Evolutionary conservation across 2,888 invertebrate species (phyloP).

Genomic region (Eucera pruinosa): DNA sequence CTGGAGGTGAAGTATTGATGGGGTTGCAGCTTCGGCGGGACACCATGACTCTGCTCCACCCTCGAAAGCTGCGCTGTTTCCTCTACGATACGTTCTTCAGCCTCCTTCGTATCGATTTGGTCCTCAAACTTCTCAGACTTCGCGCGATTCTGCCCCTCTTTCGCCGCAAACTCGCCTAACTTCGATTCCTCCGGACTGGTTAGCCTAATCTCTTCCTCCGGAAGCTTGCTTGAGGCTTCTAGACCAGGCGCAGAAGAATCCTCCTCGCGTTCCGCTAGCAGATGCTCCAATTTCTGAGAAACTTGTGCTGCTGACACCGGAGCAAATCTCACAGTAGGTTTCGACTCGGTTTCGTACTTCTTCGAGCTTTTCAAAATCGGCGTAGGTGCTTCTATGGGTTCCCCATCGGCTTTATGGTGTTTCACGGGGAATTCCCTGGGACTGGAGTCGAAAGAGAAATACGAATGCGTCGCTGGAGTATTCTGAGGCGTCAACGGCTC

Average conservation of each 20-base stretch:
- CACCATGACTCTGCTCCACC: constrained; percentile 20
- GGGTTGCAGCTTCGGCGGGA: constrained; percentile 21
- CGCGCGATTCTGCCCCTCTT: no score
- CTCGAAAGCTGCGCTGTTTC: no score
- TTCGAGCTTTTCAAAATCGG: constrained; percentile 4
- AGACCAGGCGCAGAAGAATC: constrained; percentile 59
- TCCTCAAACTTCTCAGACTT: no score
- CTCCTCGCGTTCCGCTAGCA: constrained; percentile 76
- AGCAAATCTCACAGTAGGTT: constrained; percentile 63
- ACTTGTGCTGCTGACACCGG: constrained; percentile 78
- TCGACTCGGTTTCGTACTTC: constrained; percentile 7
- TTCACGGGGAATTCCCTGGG: constrained; percentile 41
- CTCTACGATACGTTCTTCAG: no score
- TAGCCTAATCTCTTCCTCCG: no score
- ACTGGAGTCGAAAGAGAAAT: constrained; percentile 69
- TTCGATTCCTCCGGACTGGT: no score
- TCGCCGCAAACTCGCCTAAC: no score
- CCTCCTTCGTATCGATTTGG: constrained; percentile 64
- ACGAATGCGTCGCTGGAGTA: constrained; percentile 79
- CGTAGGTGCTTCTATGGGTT: not conserved
- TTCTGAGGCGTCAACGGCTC: constrained; percentile 81
- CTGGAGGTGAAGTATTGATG: constrained; percentile 27
- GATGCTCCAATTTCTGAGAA: constrained; percentile 79
- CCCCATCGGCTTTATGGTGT: constrained; percentile 23
- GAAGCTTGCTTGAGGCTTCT: constrained; percentile 24